Evolutionary conservation across 2,797 vertebrate species (phyloP).

Genomic region (Dallia pectoralis): DNA sequence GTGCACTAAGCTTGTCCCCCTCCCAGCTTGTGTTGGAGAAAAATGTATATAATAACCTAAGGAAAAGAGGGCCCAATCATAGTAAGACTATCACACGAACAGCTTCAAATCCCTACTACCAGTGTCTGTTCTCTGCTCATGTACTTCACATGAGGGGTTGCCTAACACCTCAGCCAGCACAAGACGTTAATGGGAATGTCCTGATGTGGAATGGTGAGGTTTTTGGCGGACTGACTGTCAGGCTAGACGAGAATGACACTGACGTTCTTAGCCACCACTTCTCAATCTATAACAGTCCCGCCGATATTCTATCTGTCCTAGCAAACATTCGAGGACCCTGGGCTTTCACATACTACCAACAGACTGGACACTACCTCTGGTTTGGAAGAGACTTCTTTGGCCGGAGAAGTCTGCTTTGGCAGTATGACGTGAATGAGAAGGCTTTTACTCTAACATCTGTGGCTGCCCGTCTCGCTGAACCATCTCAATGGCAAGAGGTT

Average conservation of each 20-base stretch:
- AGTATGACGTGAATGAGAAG: slow-evolving; percentile 51
- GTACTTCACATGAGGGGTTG: slow-evolving; percentile 88
- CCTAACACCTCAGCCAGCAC: slow-evolving; percentile 84
- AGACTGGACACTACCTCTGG: slow-evolving; percentile 80
- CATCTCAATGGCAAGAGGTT: slow-evolving; percentile 81
- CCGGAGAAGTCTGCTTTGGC: slow-evolving; percentile 92
- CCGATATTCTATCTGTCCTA: slow-evolving; percentile 77
- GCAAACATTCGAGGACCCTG: slow-evolving; percentile 84
- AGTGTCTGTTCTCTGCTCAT: slow-evolving; percentile 86
- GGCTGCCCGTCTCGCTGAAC: slow-evolving; percentile 37
- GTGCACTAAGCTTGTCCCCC: slow-evolving; percentile 70
- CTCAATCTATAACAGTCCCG: slow-evolving; percentile 64
- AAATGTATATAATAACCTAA: slow-evolving; percentile 64
- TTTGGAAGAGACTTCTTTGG: slow-evolving; percentile 96
- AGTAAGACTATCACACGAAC: slow-evolving; percentile 67
- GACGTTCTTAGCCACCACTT: slow-evolving; percentile 74
- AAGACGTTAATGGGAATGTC: slow-evolving; percentile 77
- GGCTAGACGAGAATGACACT: slow-evolving; percentile 81
- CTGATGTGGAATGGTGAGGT: slow-evolving; percentile 96
- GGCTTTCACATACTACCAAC: slow-evolving; percentile 90
- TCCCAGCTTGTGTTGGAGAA: slow-evolving; percentile 46
- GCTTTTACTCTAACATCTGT: slow-evolving; percentile 79
- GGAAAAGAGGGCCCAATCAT: slow-evolving; percentile 79
- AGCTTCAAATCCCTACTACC: slow-evolving; percentile 45
- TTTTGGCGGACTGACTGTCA: slow-evolving; percentile 81